Percentiles rank a stretch among this genome's conserved stretches.
phyloP scores from a whole-genome alignment of 2,888 invertebrate species.

The Limnephilus auricula region DNA sequence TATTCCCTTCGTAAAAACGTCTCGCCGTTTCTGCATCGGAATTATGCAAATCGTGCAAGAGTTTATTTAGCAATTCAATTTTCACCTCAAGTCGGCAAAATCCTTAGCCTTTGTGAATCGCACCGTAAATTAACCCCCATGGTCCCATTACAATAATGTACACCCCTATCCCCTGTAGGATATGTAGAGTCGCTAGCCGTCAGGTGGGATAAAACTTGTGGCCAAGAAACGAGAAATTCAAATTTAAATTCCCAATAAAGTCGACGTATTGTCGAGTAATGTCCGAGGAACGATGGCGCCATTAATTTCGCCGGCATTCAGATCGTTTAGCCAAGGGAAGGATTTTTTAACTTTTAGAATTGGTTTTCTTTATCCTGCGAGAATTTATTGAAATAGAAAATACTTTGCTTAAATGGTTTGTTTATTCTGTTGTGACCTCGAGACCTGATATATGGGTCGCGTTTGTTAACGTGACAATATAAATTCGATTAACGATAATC shows the following conservation, averaged over 20 bases:
- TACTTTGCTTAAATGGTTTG: not conserved
- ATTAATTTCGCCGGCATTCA: not conserved
- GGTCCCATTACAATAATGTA: constrained; percentile 54
- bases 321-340: not conserved
- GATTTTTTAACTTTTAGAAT: constrained; percentile 21
- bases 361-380: constrained; percentile 3
- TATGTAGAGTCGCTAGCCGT: constrained; percentile 10
- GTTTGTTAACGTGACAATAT: not conserved
- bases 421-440: not conserved
- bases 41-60: constrained; percentile 16
- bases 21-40: constrained; percentile 10
- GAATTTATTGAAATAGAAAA: constrained; percentile 21
- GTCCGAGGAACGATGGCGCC: constrained; percentile 10
- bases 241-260: constrained; percentile 54
- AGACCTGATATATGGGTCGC: not conserved
- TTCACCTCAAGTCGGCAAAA: constrained; percentile 44
- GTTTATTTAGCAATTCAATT: constrained; percentile 50
- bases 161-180: too few relatives aligned
- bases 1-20: not conserved
- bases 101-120: constrained; percentile 44
- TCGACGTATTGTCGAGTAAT: constrained; percentile 11
- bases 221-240: constrained; percentile 48
- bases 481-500: not conserved
- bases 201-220: constrained; percentile 32
- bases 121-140: constrained; percentile 44